Percentiles rank a stretch among this genome's conserved stretches.
Evolutionary conservation across 2,888 invertebrate species (phyloP).

Genomic region (Callyntrura guangdongensis): DNA sequence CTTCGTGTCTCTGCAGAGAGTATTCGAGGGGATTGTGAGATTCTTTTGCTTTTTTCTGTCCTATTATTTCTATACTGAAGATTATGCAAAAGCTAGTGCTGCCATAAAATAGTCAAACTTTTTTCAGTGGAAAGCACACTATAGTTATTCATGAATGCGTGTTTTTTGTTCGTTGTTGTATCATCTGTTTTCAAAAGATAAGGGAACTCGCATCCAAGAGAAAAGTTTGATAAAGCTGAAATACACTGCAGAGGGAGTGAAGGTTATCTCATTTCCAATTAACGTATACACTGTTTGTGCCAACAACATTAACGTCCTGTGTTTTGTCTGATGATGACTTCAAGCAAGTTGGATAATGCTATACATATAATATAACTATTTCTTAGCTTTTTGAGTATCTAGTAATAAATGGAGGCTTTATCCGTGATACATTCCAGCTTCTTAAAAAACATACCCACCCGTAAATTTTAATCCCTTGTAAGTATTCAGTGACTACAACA

Average conservation of each 20-base stretch:
- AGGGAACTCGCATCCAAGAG: conserved; percentile 36
- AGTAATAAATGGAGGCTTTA: conserved; percentile 51
- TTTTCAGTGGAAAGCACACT: conserved; percentile 6
- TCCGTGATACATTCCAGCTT: conserved; percentile 65
- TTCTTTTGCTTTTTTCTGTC: neutral
- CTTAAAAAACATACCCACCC: conserved; percentile 44
- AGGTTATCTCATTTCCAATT: conserved; percentile 74
- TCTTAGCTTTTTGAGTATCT: conserved; percentile 57
- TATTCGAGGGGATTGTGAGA: conserved; percentile 30
- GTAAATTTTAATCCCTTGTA: conserved; percentile 59
- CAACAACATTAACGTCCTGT: conserved; percentile 19
- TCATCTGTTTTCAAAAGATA: conserved; percentile 60
- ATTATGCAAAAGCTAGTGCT: conserved; percentile 9
- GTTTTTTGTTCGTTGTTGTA: neutral
- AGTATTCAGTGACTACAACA: conserved; percentile 2
- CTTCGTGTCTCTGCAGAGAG: neutral
- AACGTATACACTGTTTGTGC: conserved; percentile 58
- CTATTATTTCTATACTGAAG: neutral
- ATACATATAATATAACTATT: neutral
- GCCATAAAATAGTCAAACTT: neutral
- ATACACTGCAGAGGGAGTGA: conserved; percentile 47
- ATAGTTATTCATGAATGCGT: conserved; percentile 33
- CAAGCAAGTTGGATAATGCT: conserved; percentile 51
- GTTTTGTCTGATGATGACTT: conserved; percentile 19
- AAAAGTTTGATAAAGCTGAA: conserved; percentile 30